Base-by-base conservation (phyloP, 2,888 invertebrate genomes). In the Ochropleura plecta region DNA sequence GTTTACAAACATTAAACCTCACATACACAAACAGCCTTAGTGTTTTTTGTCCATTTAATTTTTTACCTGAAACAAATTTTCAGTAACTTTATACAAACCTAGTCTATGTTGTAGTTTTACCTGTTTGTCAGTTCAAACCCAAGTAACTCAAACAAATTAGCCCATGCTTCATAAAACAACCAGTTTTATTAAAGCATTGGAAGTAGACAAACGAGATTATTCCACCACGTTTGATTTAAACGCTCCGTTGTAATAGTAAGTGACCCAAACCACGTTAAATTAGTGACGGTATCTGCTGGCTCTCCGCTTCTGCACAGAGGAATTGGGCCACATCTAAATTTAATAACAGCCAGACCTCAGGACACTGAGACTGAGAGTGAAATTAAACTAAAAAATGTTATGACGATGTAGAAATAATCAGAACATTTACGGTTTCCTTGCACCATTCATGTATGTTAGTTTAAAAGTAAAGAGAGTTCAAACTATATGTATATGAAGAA, bases 271-370 rank as follows among this genome's bases (percentile, higher is more conserved):
- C 60, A 30, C 40, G 65, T 65, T 44, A n/a, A 46, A 73, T 69
- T 71, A 66, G 79, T 59, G 51, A 42, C 3, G 18, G 40, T 20
- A 70, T 57, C 53, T 49, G 72, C 53, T 76, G 69, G 78, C 79
- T 53, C 57, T 78, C 67, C 49, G 59, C 30, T 42, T 18, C 60
- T 30, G 42, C n/a, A 30, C 12, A 64, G 65, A 65, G 60, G 78
- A 90, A 89, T 85, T 89, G 84, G 88, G 85, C 82, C 86, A 85
- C 83, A 86, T 88, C 82, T 85, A 88, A 88, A 90, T 90, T 91
- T 88, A 87, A 90, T 90, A 88, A 88, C 73, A 69, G 63, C 42
- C 46, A 74, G 70, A 70, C 78, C 71, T n/a, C 4, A 4, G 42
- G 2, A 12, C 8, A 16, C 68, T 55, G 62, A 75, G 60, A 72